Conservation (phyloP, 1,140 invertebrate species). For the Ylistrum balloti region DNA sequence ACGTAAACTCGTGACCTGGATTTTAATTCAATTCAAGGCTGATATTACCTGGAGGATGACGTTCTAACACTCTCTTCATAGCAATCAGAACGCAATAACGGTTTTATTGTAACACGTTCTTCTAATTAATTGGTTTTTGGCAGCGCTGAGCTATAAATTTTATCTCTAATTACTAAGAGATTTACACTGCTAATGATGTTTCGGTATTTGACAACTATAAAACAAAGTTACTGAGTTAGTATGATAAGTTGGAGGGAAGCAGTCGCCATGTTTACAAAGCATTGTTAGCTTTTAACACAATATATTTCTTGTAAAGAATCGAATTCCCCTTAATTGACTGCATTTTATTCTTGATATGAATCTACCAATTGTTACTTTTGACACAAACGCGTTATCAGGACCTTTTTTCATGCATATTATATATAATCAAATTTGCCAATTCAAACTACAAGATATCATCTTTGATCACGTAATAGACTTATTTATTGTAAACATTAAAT, state of each 20-base stretch:
- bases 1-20: background rate
- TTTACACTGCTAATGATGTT: conserved; percentile 33
- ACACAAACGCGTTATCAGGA: too few species aligned
- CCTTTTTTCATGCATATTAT: too few species aligned
- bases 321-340: too few species aligned
- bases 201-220: conserved; percentile 35
- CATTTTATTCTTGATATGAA: too few species aligned
- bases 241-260: background rate
- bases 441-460: too few species aligned
- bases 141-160: conserved; percentile 33
- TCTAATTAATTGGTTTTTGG: conserved; percentile 40
- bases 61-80: background rate
- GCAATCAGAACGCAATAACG: background rate
- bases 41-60: conserved; percentile 16
- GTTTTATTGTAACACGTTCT: background rate
- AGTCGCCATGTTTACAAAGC: background rate
- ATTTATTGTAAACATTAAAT: too few species aligned
- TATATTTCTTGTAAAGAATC: too few species aligned
- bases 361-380: too few species aligned
- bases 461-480: too few species aligned
- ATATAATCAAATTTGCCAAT: too few species aligned
- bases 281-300: conserved; percentile 30
- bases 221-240: background rate
- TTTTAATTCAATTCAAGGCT: conserved; percentile 2
- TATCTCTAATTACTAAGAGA: conserved; percentile 16